Conservation (phyloP, 2,888 invertebrate genomes). For the Mactromeris polynyma region DNA sequence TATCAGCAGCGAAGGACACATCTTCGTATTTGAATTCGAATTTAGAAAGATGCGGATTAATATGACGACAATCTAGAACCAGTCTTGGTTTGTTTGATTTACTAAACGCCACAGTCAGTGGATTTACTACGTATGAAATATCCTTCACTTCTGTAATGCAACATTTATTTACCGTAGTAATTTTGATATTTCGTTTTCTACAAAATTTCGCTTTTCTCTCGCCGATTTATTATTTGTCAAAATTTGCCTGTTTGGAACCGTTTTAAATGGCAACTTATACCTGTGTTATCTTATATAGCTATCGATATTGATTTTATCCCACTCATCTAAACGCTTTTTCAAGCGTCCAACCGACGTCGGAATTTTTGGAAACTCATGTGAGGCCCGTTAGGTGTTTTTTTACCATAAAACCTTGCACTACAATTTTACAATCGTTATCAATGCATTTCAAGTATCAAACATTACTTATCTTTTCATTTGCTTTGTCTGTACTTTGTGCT, state of each 20-base stretch:
- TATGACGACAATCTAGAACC: conserved; percentile 53
- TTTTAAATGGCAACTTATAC: neutral
- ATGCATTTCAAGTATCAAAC: neutral
- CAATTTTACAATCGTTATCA: neutral
- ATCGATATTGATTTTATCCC: neutral
- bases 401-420: neutral
- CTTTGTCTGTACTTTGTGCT: neutral
- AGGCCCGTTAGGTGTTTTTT: neutral
- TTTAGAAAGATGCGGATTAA: conserved; percentile 43
- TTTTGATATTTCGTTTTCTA: conserved; percentile 19
- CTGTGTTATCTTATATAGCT: neutral
- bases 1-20: conserved; percentile 21
- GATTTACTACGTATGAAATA: conserved; percentile 33
- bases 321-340: neutral
- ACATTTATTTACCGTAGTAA: conserved; percentile 21
- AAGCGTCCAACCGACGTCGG: neutral
- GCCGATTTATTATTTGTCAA: neutral
- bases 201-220: neutral
- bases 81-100: conserved; percentile 40
- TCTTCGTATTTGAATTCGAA: conserved; percentile 54
- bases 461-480: neutral
- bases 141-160: conserved; percentile 31
- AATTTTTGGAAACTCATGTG: neutral
- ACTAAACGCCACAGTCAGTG: conserved; percentile 48
- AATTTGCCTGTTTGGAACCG: neutral